Base-by-base conservation (phyloP, 2,113 vertebrate species). In the Columba janthina region DNA sequence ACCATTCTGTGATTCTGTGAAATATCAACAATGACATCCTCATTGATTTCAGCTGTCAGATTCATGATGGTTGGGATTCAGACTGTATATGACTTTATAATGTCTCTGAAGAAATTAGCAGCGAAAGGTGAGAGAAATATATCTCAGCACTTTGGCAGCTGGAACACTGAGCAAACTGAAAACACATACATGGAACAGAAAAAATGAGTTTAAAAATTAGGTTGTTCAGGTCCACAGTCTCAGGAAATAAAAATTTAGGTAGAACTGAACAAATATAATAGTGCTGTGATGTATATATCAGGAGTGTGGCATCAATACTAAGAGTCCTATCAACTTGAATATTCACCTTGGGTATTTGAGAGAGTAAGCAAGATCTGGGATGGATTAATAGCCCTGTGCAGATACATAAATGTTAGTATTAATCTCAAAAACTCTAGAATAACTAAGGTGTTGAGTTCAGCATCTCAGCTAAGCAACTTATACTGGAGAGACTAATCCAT, bases 1-100 rank as follows among this genome's bases (percentile, higher is more conserved):
- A 40, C 14, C 40, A 40, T 40, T 40, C 40, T 40, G 40, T 40
- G 40, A 40, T 40, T 56, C n/a, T 78, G 19, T 6, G 21, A 71
- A 67, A 48, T 20, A 61, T 10, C 28, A 71, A 0, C 0, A 3
- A 66, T 36, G 10, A 60, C 5, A 38, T 32, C 3, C 2, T 81
- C n/a, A 44, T 3, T 61, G 36, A 76, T 80, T 94, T 86, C 34
- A 76, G 8, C 29, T 69, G 6, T 29, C 40, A 70, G 22, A 32
- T 56, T 69, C 20, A 15, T 44, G 20, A 15, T n/a, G 31, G 1
- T 2, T 77, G n/a, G 38, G 46, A 15, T 16, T 87, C 21, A 22
- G 21, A 24, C 12, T 73, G 20, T 46, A 26, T 8, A 4, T 20
- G 36, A 18, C 14, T 81, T 58, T 50, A 44, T 36, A n/a, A 58